Evolutionary conservation across 2,113 vertebrate genomes (phyloP).

Genomic region (Dendrocopos noguchii): DNA sequence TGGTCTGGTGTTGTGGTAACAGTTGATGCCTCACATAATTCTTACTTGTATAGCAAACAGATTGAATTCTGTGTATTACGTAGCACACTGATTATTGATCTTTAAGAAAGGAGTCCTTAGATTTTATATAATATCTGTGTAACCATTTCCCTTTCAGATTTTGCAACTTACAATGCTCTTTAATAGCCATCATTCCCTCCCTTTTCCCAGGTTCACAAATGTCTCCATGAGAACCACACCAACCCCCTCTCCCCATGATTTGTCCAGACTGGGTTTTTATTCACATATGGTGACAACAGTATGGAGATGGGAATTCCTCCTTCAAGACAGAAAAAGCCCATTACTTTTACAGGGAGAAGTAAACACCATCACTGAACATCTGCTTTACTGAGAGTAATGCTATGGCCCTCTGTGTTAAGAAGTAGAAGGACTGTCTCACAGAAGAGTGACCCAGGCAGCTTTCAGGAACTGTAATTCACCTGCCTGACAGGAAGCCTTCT

Average conservation of each 20-base stretch:
- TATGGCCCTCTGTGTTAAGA: neutral
- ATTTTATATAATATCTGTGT: neutral
- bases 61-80: neutral
- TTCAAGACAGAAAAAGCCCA: neutral
- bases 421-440: neutral
- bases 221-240: neutral
- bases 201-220: neutral
- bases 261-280: neutral
- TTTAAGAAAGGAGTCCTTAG: neutral
- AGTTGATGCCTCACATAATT: neutral
- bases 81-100: neutral
- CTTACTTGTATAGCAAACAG: neutral
- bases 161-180: neutral
- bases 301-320: neutral
- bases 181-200: neutral
- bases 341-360: neutral
- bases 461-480: neutral
- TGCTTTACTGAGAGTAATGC: neutral
- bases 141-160: neutral
- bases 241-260: fast-evolving
- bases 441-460: neutral
- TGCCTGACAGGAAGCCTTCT: neutral
- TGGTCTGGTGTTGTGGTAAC: neutral
- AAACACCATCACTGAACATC: neutral
- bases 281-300: neutral